These are phyloP conservation scores for Stictocephala bisonia DNA, from an alignment of 2,888 invertebrate species.

Conservation along the genomic window DNA sequence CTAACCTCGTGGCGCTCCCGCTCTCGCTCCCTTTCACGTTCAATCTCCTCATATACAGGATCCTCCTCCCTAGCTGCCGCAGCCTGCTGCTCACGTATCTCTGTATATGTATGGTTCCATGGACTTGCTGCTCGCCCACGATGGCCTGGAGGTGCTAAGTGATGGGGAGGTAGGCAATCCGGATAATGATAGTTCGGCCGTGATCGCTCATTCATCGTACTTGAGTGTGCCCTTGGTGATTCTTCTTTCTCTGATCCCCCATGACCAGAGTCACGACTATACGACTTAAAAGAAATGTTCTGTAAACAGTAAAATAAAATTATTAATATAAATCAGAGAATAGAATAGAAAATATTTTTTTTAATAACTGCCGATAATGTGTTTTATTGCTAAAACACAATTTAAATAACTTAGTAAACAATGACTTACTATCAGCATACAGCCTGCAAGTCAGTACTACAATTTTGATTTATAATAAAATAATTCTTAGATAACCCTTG, in stretches of 20 bases:
- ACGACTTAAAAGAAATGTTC: constrained; percentile 90
- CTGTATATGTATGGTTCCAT: constrained; percentile 82
- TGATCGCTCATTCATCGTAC: constrained; percentile 52
- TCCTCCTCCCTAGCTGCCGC: constrained; percentile 71
- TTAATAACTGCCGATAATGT: too few species aligned
- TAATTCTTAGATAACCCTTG: too few species aligned
- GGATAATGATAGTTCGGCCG: constrained; percentile 38
- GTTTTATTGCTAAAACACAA: too few species aligned
- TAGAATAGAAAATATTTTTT: neutral
- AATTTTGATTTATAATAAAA: too few species aligned
- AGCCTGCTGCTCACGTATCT: constrained; percentile 69
- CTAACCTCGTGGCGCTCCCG: constrained; percentile 58
- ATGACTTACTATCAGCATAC: too few species aligned
- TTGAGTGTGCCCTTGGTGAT: constrained; percentile 65
- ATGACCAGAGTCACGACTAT: constrained; percentile 73
- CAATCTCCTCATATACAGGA: constrained; percentile 86
- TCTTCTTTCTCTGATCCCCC: constrained; percentile 75
- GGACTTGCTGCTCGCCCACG: constrained; percentile 69
- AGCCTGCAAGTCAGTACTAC: too few species aligned
- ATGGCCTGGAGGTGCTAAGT: constrained; percentile 56
- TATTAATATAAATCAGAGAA: neutral
- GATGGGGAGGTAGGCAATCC: constrained; percentile 39
- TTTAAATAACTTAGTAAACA: too few species aligned
- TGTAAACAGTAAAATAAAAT: constrained; percentile 64
- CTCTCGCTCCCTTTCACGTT: constrained; percentile 65